These are phyloP conservation scores for Drosophila mojavensis DNA, from an alignment of 1,140 invertebrate genomes.

Conservation along the genomic window DNA sequence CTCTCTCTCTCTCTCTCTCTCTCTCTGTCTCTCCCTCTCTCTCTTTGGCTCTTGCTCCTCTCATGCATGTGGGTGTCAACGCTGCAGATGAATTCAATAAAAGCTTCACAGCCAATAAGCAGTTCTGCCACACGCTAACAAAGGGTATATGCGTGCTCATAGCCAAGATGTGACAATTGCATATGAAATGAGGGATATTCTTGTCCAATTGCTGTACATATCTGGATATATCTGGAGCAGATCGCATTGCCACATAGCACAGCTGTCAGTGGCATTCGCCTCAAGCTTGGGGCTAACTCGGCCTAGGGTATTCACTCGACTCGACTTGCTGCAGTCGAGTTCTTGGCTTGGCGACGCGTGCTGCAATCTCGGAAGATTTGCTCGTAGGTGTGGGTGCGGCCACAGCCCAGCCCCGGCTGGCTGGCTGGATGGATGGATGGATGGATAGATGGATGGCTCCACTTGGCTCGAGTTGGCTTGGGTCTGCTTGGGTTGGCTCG, in stretches of 20 bases:
- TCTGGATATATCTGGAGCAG: too few species aligned
- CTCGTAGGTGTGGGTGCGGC: constrained; percentile 75
- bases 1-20: background rate
- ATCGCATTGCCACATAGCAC: too few species aligned
- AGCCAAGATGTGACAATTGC: too few species aligned
- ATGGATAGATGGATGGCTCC: constrained; percentile 36
- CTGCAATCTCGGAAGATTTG: constrained; percentile 44
- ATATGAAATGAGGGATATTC: too few species aligned
- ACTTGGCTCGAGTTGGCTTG: constrained; percentile 4
- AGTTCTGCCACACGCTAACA: constrained; percentile 16
- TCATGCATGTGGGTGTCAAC: constrained; percentile 65
- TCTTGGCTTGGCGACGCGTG: constrained; percentile 67
- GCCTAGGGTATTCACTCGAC: background rate
- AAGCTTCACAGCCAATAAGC: constrained; percentile 78
- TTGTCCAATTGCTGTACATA: too few species aligned
- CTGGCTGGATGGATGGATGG: constrained; percentile 26
- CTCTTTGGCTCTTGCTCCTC: background rate
- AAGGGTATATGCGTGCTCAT: background rate
- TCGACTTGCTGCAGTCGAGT: background rate
- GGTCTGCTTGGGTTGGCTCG: constrained; percentile 17
- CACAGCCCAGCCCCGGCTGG: constrained; percentile 36
- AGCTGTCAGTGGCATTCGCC: background rate
- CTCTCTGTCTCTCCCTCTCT: background rate
- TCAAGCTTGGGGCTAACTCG: background rate
- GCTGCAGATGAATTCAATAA: constrained; percentile 72